Conservation (phyloP, 2,113 vertebrate species). For the Tragelaphus imberbis region DNA sequence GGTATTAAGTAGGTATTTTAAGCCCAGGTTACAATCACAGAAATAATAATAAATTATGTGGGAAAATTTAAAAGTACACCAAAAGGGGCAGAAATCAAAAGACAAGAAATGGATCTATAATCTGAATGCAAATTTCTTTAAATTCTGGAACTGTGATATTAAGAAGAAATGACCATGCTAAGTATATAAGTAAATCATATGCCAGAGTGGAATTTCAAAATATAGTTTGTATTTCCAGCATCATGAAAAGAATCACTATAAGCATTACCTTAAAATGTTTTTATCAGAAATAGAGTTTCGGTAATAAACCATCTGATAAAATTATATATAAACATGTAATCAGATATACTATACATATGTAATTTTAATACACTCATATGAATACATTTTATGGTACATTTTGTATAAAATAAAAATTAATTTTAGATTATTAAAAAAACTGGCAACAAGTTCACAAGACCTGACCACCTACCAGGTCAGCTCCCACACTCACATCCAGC, state of each 20-base stretch:
- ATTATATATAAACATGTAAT: background rate
- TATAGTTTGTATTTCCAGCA: background rate
- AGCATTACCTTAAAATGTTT: background rate
- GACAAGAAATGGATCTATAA: background rate
- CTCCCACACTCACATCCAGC: fast-evolving
- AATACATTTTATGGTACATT: background rate
- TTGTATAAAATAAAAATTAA: background rate
- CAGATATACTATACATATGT: background rate
- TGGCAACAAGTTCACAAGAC: background rate
- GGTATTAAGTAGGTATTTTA: background rate
- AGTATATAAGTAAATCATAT: background rate
- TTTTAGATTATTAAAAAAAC: background rate
- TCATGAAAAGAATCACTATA: background rate
- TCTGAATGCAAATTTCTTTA: background rate
- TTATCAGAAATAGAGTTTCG: slow-evolving; percentile 25
- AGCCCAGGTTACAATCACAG: background rate
- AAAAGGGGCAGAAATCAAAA: background rate
- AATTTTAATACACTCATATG: background rate
- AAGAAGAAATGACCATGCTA: background rate
- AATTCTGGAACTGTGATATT: background rate
- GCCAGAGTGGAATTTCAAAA: slow-evolving; percentile 1
- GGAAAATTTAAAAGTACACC: background rate
- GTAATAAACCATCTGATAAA: background rate
- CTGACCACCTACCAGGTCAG: fast-evolving
- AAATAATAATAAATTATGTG: background rate